Evolutionary conservation across 2,888 invertebrate species (phyloP), one percentile per base, ranked within the genome.

Genomic region (Brenthis daphne): DNA sequence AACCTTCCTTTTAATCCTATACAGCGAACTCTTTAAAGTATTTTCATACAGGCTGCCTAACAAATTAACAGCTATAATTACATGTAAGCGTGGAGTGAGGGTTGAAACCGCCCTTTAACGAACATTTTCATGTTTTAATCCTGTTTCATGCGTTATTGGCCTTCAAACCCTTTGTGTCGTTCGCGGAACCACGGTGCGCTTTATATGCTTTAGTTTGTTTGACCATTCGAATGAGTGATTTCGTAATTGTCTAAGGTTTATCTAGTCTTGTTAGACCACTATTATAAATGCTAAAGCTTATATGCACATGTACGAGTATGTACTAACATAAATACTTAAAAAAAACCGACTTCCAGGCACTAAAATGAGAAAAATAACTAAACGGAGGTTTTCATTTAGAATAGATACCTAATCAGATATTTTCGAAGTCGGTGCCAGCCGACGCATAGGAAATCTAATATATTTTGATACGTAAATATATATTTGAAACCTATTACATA

Each of bases 71-170:
- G 84, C 83, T 86, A 88, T 90, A 90, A 90, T 90, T 88, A 88
- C 86, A 85, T 80, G 82, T 83, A 83, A 82, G 83, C 79, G 78
- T 73, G 70, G 75, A 76, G 76, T 77, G 77, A 77, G 83, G 80
- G 77, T 73, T 70, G 73, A 79, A 82, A 80, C 81, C 79, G 84
- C 88, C 89, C 89, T 88, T 88, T 88, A 84, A 80, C 79, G 83
- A 81, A 77, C 87, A 86, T 90, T 89, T 91, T 88, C 90, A 89
- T 89, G 89, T 91, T 89, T 87, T 85, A 92, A 91, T 91, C 91
- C 85, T 86, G 90, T 92, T 91, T 87, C 89, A 92, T 91, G 91
- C 91, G 87, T 92, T 91, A 92, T 92, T 92, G 90, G 88, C 81
- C 76, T 73, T 75, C 77, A 78, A 80, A 81, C 87, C 87, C 88